Evolutionary conservation across 2,113 vertebrate species (phyloP), one percentile per base, ranked within the genome.

Genomic region (Cromileptes altivelis): DNA sequence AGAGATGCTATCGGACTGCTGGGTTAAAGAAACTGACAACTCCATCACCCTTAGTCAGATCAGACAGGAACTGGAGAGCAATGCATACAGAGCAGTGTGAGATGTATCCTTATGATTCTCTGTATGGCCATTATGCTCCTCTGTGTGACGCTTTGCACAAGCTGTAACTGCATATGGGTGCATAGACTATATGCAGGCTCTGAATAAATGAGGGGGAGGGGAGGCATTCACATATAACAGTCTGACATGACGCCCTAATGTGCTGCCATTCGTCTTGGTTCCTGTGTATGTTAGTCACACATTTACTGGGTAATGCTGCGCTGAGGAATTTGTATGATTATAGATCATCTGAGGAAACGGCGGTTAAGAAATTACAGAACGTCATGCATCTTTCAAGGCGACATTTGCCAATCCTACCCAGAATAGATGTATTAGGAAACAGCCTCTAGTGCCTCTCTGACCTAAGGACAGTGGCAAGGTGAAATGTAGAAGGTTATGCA

Each of bases 11-110:
- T 88, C 80, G 4, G 68, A 79, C 61, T 5, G 61, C 25, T 83
- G 70, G 82, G 21, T 87, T 78, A 70, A 60, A 83, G 85, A 81
- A 82, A 85, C 75, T 75, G 87, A 91, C 75, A 75, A 75, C 70
- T 88, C 80, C 79, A 88, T 87, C 78, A 71, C 52, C 81, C 37
- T 15, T 15, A 33, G 21, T 85, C 69, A 71, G 61, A 58, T 84
- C 68, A 63, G 50, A 75, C 23, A 6, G 27, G 37, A 60, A 27
- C 14, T 40, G 68, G 37, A 70, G 76, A 56, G 69, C 30, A 64
- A 60, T 75, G 70, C 18, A 69, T 65, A 58, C 19, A 42, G 65
- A 83, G 71, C 42, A 55, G 50, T 71, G 33, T 57, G 42, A 78
- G 71, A 62, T 71, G 61, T 77, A 40, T 70, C 69, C 37, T 62